Evolutionary conservation across 2,888 invertebrate species (phyloP).

Genomic region (Conus canariensis): DNA sequence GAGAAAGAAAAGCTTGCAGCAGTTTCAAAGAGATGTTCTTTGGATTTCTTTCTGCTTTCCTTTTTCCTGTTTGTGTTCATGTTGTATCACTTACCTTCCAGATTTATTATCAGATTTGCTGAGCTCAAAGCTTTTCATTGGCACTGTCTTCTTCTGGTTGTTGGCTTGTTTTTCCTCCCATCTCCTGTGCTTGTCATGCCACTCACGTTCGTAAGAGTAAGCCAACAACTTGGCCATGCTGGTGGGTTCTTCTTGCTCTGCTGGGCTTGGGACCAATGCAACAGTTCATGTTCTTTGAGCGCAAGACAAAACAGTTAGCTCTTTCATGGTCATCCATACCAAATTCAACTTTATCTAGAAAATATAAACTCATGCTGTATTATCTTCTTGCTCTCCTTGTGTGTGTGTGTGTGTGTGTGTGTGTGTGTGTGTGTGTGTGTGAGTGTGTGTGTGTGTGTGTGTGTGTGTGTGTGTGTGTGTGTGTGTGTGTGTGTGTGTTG

Average conservation of each 20-base stretch:
- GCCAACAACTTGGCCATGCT: constrained; percentile 49
- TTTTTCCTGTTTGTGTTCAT: too few relatives aligned
- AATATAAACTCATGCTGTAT: too few relatives aligned
- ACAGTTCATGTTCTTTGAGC: not conserved
- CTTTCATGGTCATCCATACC: not conserved
- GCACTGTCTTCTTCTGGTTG: not conserved
- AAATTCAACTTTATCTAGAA: not conserved
- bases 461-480: not conserved
- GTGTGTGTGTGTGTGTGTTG: too few relatives aligned
- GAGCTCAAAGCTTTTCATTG: not conserved
- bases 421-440: constrained; percentile 26
- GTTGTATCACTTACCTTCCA: not conserved
- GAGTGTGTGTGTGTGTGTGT: constrained; percentile 13
- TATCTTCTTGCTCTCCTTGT: too few relatives aligned
- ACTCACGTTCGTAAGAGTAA: constrained; percentile 46
- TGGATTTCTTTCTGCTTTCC: too few relatives aligned
- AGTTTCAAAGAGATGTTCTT: too few relatives aligned
- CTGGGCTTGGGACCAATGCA: constrained; percentile 28
- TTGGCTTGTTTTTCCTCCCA: constrained; percentile 25
- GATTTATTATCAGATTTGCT: not conserved
- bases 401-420: not conserved
- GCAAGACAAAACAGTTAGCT: not conserved
- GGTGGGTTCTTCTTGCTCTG: constrained; percentile 48
- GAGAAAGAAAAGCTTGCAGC: too few relatives aligned
- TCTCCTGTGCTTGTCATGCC: constrained; percentile 43